phyloP scores from a whole-genome alignment of 2,797 vertebrate species.

The Sarcophilus harrisii region DNA sequence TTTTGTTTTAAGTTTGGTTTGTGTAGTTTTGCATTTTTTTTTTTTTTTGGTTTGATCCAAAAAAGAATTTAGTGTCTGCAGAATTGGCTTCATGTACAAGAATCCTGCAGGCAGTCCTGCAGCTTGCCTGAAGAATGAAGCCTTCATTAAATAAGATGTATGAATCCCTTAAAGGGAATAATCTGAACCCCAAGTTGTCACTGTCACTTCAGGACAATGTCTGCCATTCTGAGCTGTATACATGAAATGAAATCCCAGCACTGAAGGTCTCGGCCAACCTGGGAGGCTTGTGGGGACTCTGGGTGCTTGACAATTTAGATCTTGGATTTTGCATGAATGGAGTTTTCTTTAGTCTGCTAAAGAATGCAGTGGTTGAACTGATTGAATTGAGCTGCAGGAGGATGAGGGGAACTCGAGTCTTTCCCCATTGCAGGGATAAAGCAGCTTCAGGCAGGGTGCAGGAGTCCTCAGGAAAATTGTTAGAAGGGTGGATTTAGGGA shows the following conservation, averaged over 20 bases:
- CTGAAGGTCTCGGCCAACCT: conserved; percentile 23
- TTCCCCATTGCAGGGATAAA: background rate
- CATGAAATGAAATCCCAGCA: conserved; percentile 72
- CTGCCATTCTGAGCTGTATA: conserved; percentile 42
- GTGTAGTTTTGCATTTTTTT: conserved; percentile 55
- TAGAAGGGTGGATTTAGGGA: background rate
- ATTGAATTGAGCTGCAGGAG: conserved; percentile 49
- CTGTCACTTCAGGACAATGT: conserved; percentile 37
- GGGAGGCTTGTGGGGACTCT: conserved; percentile 64
- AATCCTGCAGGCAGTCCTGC: conserved; percentile 50
- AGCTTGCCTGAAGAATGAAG: conserved; percentile 58
- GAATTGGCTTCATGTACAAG: conserved; percentile 56
- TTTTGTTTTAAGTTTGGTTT: conserved; percentile 1
- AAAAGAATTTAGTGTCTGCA: conserved; percentile 68
- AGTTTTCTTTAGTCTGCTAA: conserved; percentile 64
- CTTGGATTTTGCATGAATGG: conserved; percentile 52
- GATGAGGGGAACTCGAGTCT: background rate
- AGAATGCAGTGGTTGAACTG: conserved; percentile 58
- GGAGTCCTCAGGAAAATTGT: conserved; percentile 30
- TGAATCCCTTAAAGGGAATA: conserved; percentile 70
- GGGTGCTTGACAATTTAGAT: conserved; percentile 61
- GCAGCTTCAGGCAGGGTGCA: background rate
- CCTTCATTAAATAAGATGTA: conserved; percentile 69
- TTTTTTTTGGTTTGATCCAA: background rate
- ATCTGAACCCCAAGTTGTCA: conserved; percentile 69